phyloP scores from a whole-genome alignment of 2,797 vertebrate species.

The Simalia tracyae region DNA sequence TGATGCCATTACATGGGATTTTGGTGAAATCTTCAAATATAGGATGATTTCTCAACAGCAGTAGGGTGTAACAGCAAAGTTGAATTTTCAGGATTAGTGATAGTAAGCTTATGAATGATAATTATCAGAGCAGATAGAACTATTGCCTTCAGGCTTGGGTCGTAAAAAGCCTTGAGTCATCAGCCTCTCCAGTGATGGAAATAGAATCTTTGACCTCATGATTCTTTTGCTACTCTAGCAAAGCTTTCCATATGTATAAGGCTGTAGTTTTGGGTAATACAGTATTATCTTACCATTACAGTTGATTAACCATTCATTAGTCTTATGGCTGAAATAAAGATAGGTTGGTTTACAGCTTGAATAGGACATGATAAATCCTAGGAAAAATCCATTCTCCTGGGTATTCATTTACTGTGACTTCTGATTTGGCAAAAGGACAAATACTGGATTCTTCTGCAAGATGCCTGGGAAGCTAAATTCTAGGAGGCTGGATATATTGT shows the following conservation, averaged over 20 bases:
- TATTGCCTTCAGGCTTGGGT: neutral
- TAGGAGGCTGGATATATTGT: neutral
- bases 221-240: neutral
- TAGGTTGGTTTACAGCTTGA: neutral
- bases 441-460: neutral
- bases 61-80: neutral
- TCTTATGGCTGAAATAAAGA: neutral
- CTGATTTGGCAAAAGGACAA: neutral
- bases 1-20: neutral
- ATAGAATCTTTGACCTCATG: neutral
- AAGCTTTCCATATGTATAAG: neutral
- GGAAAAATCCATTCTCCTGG: neutral
- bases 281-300: neutral
- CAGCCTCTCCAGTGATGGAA: neutral
- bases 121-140: neutral
- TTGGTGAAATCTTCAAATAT: neutral
- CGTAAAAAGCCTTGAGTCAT: neutral
- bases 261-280: neutral
- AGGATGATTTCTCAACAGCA: neutral
- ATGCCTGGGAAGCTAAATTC: neutral
- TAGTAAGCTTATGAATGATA: neutral
- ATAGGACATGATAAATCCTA: neutral
- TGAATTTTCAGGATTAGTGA: too few species aligned
- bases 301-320: neutral
- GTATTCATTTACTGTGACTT: neutral